Evolutionary conservation across 2,888 invertebrate genomes (phyloP).

Genomic region (Diarsia dahlii): DNA sequence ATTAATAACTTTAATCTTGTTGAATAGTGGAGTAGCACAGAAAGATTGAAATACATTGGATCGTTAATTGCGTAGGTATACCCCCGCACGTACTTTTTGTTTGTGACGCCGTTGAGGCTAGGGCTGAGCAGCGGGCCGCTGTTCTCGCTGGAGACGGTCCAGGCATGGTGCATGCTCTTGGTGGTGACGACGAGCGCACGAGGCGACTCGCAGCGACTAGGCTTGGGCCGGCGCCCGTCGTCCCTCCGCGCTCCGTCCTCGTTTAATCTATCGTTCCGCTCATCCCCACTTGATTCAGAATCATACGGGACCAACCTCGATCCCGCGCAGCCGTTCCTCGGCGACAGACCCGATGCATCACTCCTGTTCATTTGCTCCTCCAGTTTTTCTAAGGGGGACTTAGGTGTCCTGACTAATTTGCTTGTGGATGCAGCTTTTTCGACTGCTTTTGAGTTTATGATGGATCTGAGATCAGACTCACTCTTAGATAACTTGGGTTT

Average conservation of each 20-base stretch:
- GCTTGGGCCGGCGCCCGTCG: constrained; percentile 76
- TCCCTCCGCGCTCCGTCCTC: constrained; percentile 54
- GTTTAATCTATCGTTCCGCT: constrained; percentile 69
- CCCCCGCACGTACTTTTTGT: constrained; percentile 79
- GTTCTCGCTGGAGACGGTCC: constrained; percentile 86
- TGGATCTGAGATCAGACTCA: constrained; percentile 78
- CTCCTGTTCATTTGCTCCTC: constrained; percentile 87
- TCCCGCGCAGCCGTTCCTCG: constrained; percentile 76
- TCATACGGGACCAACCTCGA: constrained; percentile 91
- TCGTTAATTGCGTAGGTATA: constrained; percentile 6
- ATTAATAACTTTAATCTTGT: background rate
- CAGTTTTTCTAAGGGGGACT: constrained; percentile 85
- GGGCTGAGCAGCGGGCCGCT: constrained; percentile 85
- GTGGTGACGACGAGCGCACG: constrained; percentile 78
- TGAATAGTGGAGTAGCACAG: background rate
- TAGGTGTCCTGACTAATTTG: constrained; percentile 80
- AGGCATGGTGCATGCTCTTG: constrained; percentile 83
- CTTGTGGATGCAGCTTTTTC: constrained; percentile 78
- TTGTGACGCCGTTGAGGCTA: constrained; percentile 88
- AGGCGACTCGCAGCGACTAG: constrained; percentile 81
- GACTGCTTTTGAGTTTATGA: constrained; percentile 69
- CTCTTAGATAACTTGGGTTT: constrained; percentile 80
- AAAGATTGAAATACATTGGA: background rate
- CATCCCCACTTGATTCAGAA: constrained; percentile 90
- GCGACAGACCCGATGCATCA: constrained; percentile 74